Evolutionary conservation across 2,113 vertebrate genomes (phyloP), one percentile per base, ranked within the genome.

Genomic region (Clarias batrachus): DNA sequence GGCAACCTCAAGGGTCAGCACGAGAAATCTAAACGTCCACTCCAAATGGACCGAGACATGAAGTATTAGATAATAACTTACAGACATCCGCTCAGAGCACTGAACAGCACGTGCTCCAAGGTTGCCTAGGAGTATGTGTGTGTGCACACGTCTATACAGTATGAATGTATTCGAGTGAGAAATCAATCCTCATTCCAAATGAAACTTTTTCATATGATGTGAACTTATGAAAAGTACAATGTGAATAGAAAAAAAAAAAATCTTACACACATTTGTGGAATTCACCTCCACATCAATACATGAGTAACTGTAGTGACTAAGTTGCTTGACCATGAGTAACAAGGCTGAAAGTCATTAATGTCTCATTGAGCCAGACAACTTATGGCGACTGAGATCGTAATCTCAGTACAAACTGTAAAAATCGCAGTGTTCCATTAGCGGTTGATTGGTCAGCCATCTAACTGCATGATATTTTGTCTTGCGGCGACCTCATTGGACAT

Each of bases 1-100:
- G 93, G 93, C 92, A 95, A 95, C 94, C 89, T 87, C 37, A 87
- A 60, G 91, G 93, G 94, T 93, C 92, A 93, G 89, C 70, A 85
- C 81, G 52, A 88, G 92, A 93, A 91, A 91, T 91, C 92, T 93
- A 93, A 86, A 91, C 84, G 88, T 91, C 91, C 86, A 87, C 88
- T 88, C 88, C 89, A 92, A 94, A 84, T 83, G 30, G 68, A 41
- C 86, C 78, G 19, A 82, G 83, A 77, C 84, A 79, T 85, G 68
- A 87, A 83, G 37, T 76, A 89, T 88, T 66, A 83, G 57, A 76
- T 81, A 86, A 84, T 88, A 84, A 56, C 80, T 74, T 84, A 78
- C 80, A 89, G 63, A 73, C 37, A 13, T 78, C 81, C 86, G 19
- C 27, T 74, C 10, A 56, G n/a, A 62, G 52, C 79, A 81, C 57